Conservation (phyloP, 2,797 vertebrate genomes). For the Numenius phaeopus region DNA sequence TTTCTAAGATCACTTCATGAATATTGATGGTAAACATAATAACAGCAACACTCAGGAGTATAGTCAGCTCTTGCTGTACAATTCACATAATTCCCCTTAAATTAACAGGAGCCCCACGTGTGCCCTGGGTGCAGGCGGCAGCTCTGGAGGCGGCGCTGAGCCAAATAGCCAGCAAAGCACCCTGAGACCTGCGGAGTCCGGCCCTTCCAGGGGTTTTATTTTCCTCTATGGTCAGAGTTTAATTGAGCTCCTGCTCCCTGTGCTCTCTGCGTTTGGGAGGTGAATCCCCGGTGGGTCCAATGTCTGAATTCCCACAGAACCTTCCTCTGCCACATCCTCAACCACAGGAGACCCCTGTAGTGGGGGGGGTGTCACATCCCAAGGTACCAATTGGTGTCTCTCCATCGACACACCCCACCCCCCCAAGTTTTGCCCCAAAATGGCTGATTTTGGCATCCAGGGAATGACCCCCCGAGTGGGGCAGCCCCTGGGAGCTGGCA, state of each 20-base stretch:
- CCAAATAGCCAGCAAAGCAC: accelerated
- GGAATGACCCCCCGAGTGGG: too few relatives aligned
- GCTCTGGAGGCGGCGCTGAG: accelerated
- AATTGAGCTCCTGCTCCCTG: too few relatives aligned
- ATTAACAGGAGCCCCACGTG: background rate
- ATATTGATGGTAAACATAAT: slow-evolving; percentile 67
- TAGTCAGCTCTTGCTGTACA: slow-evolving; percentile 47
- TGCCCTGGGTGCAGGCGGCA: background rate
- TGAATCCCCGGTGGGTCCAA: accelerated
- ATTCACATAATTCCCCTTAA: slow-evolving; percentile 56
- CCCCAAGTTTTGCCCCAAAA: background rate
- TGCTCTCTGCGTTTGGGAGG: accelerated
- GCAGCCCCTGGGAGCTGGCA: background rate
- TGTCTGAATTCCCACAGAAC: accelerated
- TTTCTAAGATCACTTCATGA: slow-evolving; percentile 23
- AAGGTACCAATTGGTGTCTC: background rate
- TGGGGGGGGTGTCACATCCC: background rate
- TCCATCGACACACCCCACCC: too few relatives aligned
- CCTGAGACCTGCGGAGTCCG: accelerated
- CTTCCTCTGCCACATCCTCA: too few relatives aligned
- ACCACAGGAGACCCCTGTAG: too few relatives aligned
- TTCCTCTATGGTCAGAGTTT: too few relatives aligned
- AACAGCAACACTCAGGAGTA: slow-evolving; percentile 53
- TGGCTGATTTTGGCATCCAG: background rate
- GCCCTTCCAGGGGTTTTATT: accelerated